phyloP scores from a whole-genome alignment of 2,113 vertebrate species.

The Mesembrinibis cayennensis region DNA sequence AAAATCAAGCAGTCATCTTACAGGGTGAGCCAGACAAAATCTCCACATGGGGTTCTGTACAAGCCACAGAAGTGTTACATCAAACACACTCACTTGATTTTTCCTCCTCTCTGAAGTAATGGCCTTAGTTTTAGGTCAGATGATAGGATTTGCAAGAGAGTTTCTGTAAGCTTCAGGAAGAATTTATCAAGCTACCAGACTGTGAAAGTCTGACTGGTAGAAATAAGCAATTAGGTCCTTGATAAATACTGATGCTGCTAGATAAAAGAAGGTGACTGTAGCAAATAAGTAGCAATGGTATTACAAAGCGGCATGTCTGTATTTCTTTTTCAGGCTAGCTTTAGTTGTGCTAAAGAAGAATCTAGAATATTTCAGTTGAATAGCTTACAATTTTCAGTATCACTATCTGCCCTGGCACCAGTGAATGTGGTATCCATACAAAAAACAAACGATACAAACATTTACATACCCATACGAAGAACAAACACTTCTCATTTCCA shows the following conservation, averaged over 20 bases:
- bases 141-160: not conserved
- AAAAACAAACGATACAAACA: not conserved
- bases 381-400: not conserved
- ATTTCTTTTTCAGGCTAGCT: not conserved
- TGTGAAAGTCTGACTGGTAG: not conserved
- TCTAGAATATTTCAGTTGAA: not conserved
- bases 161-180: not conserved
- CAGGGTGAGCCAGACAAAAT: not conserved
- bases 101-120: not conserved
- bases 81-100: not conserved
- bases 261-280: not conserved
- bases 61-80: not conserved
- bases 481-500: not conserved
- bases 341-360: not conserved
- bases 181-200: not conserved
- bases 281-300: not conserved
- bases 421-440: not conserved
- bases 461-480: not conserved
- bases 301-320: not conserved
- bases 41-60: not conserved
- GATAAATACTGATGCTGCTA: not conserved
- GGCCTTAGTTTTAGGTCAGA: not conserved
- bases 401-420: not conserved
- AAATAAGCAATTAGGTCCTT: not conserved
- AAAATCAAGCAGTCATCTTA: not conserved